These are phyloP conservation scores for Nothocercus julius DNA, from an alignment of 2,113 vertebrate species.

Conservation along the genomic window DNA sequence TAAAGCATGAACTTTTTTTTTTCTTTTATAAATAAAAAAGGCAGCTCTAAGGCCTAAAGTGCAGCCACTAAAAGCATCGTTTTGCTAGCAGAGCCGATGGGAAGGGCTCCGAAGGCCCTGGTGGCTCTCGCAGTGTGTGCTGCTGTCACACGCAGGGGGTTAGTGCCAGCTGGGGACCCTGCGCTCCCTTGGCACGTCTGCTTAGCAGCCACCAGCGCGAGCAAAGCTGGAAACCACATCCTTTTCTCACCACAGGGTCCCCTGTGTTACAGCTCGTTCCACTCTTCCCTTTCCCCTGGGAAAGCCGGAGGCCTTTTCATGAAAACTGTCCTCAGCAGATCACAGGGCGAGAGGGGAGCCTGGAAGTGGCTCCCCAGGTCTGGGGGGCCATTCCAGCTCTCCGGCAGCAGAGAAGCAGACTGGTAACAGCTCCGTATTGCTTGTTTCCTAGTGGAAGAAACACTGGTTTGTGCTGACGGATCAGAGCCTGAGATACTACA, in stretches of 20 bases:
- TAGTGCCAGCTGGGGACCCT: background rate
- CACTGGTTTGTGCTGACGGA: conserved; percentile 99
- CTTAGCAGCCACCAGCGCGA: background rate
- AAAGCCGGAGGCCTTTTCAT: background rate
- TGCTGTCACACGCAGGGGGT: accelerated
- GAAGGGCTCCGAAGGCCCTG: accelerated
- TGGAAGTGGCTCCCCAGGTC: accelerated
- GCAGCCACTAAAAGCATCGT: background rate
- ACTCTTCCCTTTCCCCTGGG: background rate
- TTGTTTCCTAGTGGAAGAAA: conserved; percentile 92
- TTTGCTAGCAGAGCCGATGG: background rate
- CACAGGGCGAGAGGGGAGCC: background rate
- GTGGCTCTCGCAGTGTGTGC: accelerated
- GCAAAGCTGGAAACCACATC: background rate
- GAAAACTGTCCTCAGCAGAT: background rate
- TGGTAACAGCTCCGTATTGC: background rate
- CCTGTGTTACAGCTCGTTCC: background rate
- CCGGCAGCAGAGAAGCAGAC: background rate
- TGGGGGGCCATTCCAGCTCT: accelerated
- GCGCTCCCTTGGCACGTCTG: background rate
- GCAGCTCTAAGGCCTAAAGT: background rate
- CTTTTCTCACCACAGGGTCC: background rate
- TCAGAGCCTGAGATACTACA: conserved; percentile 93
- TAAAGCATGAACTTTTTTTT: background rate
- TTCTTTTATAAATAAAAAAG: background rate